phyloP scores from a whole-genome alignment of 2,888 invertebrate genomes.

The Megaustenia siamemsis region DNA sequence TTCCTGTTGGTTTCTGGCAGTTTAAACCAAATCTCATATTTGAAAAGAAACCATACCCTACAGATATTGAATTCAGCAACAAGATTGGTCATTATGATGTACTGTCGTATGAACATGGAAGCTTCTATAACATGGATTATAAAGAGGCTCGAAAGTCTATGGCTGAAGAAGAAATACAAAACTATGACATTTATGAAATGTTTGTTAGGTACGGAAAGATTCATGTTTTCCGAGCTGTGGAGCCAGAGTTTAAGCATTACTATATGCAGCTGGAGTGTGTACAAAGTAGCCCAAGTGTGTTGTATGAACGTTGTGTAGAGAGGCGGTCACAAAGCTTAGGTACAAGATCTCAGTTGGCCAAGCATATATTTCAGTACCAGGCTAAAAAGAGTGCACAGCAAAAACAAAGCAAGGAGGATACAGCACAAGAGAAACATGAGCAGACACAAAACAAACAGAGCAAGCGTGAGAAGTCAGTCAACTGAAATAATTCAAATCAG shows the following conservation, averaged over 20 bases:
- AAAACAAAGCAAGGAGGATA: background rate
- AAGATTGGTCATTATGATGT: slow-evolving; percentile 88
- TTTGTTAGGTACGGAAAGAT: slow-evolving; percentile 85
- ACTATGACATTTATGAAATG: slow-evolving; percentile 84
- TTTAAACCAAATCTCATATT: slow-evolving; percentile 86
- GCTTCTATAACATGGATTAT: slow-evolving; percentile 90
- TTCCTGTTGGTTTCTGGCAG: slow-evolving; percentile 93
- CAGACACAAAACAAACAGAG: background rate
- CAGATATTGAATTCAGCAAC: slow-evolving; percentile 75
- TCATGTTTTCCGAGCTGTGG: slow-evolving; percentile 89
- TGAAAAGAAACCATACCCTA: slow-evolving; percentile 73
- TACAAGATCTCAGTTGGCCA: slow-evolving; percentile 76
- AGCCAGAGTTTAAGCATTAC: slow-evolving; percentile 86
- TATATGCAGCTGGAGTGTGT: slow-evolving; percentile 78
- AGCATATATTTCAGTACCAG: slow-evolving; percentile 75
- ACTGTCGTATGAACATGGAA: slow-evolving; percentile 86
- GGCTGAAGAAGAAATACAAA: slow-evolving; percentile 64
- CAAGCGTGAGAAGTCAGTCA: background rate
- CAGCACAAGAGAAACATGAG: background rate
- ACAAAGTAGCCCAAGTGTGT: slow-evolving; percentile 59
- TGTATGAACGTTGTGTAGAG: slow-evolving; percentile 70
- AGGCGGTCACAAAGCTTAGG: slow-evolving; percentile 72
- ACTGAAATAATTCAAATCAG: background rate
- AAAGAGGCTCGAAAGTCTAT: slow-evolving; percentile 85
- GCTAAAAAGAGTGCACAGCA: slow-evolving; percentile 53